Base-by-base conservation (phyloP, 2,113 vertebrate genomes). In the Clarias magur region DNA sequence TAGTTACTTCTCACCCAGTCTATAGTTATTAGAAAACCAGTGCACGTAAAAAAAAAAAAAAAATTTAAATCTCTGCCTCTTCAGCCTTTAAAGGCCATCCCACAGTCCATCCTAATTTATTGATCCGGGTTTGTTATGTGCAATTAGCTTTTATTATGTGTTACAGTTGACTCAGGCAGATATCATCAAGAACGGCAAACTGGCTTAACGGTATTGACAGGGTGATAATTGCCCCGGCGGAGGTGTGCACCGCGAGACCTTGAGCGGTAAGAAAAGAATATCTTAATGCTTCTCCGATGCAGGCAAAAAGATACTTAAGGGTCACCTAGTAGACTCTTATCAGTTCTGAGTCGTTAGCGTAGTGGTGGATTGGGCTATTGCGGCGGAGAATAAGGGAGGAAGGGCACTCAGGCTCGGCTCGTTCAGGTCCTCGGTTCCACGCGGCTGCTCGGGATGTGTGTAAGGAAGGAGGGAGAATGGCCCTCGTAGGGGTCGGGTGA, bases 131-230 rank as follows among this genome's bases (percentile, higher is more conserved):
- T 60, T 89, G 82, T 89, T 87, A 72, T 82, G 90, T 87, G 90
- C 91, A 94, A 91, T 95, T 93, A 94, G 89, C 89, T 91, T 94
- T 94, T 95, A 94, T 93, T 92, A 93, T 89, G 87, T 72, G 82
- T 83, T 88, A 84, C 92, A 91, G 88, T 90, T 90, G 89, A 91
- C 90, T 89, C 90, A 89, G 90, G 91, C 93, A 85, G 70, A 81
- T 87, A 88, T 92, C 93, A 94, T 91, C 93, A 91, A 92, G 93
- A 89, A 87, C 84, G 63, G 90, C 90, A 92, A 90, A 92, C 94
- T 92, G 92, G 92, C 94, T 93, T 87, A 82, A 87, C 92, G 78
- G 79, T 90, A 88, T 87, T 87, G 88, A 87, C 82, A 42, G 78
- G 83, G 88, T 91, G 81, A 88, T 87, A 90, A 89, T 88, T 88